These are phyloP conservation scores for Drosophila lacicola DNA, from an alignment of 2,888 invertebrate genomes.

Conservation along the genomic window DNA sequence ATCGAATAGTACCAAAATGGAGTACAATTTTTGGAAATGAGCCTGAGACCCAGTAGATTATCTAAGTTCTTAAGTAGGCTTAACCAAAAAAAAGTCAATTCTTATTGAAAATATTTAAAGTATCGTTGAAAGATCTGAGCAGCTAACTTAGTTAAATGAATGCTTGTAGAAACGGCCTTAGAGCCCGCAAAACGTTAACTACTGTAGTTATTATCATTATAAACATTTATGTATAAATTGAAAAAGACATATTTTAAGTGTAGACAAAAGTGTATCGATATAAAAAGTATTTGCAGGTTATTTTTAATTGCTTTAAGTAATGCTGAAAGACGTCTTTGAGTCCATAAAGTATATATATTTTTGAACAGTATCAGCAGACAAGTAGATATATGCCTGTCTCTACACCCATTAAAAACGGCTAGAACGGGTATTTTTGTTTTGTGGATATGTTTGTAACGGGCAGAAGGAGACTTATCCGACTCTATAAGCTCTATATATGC, in stretches of 20 bases:
- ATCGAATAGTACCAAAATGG: constrained; percentile 19
- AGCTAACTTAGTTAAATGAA: background rate
- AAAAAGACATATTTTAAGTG: constrained; percentile 21
- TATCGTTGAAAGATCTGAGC: background rate
- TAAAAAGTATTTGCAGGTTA: too few species aligned
- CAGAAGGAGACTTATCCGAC: too few species aligned
- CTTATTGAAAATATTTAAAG: background rate
- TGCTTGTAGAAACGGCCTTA: background rate
- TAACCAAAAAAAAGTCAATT: constrained; percentile 14
- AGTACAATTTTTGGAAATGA: constrained; percentile 19
- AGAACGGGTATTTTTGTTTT: too few species aligned
- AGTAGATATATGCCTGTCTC: too few species aligned
- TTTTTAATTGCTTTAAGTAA: too few species aligned
- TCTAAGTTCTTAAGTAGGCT: background rate
- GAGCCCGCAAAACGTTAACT: constrained; percentile 1
- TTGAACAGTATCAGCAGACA: too few species aligned
- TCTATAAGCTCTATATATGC: too few species aligned
- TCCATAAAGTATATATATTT: background rate
- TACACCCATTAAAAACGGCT: too few species aligned
- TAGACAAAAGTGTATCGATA: too few species aligned
- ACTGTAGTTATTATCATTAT: background rate
- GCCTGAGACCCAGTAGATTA: background rate
- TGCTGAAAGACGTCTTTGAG: background rate
- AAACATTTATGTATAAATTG: background rate
- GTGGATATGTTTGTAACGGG: too few species aligned